phyloP scores from a whole-genome alignment of 2,113 vertebrate species.

The Barbus barbus region DNA sequence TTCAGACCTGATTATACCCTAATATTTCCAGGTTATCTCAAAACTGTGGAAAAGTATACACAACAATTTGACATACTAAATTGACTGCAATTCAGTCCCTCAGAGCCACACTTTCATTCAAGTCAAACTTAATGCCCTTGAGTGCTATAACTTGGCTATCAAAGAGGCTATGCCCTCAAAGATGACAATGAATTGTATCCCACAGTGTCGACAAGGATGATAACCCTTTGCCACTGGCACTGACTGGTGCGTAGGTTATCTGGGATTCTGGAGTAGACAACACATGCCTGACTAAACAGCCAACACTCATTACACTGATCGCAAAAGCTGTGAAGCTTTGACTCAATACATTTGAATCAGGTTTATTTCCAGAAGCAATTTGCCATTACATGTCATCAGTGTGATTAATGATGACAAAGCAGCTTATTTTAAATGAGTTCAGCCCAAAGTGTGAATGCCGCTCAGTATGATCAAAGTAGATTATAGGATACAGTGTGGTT shows the following conservation, averaged over 20 bases:
- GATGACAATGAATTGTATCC: neutral
- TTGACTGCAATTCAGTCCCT: neutral
- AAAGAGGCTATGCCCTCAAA: neutral
- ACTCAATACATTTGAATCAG: neutral
- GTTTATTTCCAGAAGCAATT: neutral
- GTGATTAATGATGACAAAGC: constrained; percentile 1
- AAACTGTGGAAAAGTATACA: neutral
- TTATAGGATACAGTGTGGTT: neutral
- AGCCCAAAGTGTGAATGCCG: neutral
- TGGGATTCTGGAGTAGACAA: no score
- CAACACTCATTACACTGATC: neutral
- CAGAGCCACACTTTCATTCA: neutral
- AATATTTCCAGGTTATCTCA: neutral
- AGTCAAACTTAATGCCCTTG: neutral
- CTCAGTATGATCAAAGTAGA: neutral
- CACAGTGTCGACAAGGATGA: no score
- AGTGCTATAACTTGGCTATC: neutral
- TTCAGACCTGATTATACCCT: neutral
- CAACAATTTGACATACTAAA: neutral
- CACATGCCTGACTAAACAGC: neutral
- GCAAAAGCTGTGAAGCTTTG: neutral
- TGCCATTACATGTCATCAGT: neutral
- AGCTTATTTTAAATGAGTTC: neutral
- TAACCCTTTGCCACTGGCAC: no score
- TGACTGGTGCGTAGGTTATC: no score